Percentiles rank a stretch among this genome's conserved stretches.
Conservation (phyloP, 2,888 invertebrate genomes). For the Heteromurus nitidus region DNA sequence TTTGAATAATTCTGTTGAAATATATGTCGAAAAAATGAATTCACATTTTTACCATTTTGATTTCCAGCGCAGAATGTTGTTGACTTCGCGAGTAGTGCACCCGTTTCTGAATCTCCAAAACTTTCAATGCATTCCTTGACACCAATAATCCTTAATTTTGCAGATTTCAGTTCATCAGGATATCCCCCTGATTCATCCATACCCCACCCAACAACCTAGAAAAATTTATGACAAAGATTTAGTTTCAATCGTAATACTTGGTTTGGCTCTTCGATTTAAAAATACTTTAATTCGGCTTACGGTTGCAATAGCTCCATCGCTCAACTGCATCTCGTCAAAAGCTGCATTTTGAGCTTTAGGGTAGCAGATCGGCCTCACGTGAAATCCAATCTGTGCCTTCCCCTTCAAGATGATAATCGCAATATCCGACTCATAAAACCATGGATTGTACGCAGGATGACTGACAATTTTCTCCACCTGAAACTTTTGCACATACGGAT, state of each 20-base stretch:
- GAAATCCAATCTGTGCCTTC: slow-evolving; percentile 77
- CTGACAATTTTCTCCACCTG: slow-evolving; percentile 39
- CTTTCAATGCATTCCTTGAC: slow-evolving; percentile 66
- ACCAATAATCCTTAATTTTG: slow-evolving; percentile 65
- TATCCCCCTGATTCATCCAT: slow-evolving; percentile 57
- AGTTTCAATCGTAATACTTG: not conserved
- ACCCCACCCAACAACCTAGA: slow-evolving; percentile 71
- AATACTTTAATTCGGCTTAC: too few species aligned
- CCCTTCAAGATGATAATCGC: slow-evolving; percentile 79
- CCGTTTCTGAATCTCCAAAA: slow-evolving; percentile 50
- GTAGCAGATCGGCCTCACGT: slow-evolving; percentile 80
- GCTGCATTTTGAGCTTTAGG: slow-evolving; percentile 68
- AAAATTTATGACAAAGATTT: not conserved
- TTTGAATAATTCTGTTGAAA: not conserved
- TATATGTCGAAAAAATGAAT: not conserved
- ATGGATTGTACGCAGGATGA: slow-evolving; percentile 69
- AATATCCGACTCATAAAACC: slow-evolving; percentile 76
- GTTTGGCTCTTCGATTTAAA: too few species aligned
- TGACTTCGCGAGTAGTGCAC: slow-evolving; percentile 65
- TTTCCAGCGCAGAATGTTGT: slow-evolving; percentile 71
- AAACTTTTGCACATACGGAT: slow-evolving; percentile 68
- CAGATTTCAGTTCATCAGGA: slow-evolving; percentile 65
- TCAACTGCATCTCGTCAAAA: slow-evolving; percentile 67
- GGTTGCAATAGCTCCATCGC: slow-evolving; percentile 66
- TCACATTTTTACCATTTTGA: slow-evolving; percentile 29